phyloP scores from a whole-genome alignment of 2,113 vertebrate genomes.

The Barnardius zonarius region DNA sequence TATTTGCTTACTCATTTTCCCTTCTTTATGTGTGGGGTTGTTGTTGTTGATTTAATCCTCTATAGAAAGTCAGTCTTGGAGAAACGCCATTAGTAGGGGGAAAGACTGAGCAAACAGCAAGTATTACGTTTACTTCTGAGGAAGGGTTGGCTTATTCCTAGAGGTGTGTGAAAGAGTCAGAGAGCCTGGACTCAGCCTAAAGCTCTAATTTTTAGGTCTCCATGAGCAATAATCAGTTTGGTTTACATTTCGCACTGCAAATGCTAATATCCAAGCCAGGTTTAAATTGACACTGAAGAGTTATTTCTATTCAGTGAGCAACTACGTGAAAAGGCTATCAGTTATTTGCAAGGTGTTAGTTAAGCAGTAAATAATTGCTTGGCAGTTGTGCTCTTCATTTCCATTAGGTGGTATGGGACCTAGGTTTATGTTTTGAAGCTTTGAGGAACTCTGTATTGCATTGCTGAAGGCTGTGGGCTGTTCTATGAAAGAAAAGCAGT shows the following conservation, averaged over 20 bases:
- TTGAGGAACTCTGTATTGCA: background rate
- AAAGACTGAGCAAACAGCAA: background rate
- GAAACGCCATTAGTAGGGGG: background rate
- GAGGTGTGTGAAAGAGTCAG: background rate
- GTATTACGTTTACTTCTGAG: background rate
- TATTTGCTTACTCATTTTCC: background rate
- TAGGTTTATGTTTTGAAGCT: background rate
- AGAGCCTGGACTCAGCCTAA: background rate
- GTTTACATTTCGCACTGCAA: background rate
- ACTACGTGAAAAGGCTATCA: background rate
- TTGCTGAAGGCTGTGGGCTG: background rate
- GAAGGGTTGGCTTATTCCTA: background rate
- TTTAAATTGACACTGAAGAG: background rate
- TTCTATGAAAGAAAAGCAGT: background rate
- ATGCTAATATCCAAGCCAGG: background rate
- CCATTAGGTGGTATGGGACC: background rate
- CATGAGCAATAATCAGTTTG: background rate
- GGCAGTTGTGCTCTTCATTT: conserved; percentile 18
- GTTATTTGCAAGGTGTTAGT: background rate
- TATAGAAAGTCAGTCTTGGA: background rate
- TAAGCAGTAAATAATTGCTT: conserved; percentile 12
- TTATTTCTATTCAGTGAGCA: background rate
- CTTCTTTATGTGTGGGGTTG: background rate
- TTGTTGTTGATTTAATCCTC: background rate
- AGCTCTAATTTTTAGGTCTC: background rate